phyloP scores from a whole-genome alignment of 2,797 vertebrate species.

The Borostomias antarcticus region DNA sequence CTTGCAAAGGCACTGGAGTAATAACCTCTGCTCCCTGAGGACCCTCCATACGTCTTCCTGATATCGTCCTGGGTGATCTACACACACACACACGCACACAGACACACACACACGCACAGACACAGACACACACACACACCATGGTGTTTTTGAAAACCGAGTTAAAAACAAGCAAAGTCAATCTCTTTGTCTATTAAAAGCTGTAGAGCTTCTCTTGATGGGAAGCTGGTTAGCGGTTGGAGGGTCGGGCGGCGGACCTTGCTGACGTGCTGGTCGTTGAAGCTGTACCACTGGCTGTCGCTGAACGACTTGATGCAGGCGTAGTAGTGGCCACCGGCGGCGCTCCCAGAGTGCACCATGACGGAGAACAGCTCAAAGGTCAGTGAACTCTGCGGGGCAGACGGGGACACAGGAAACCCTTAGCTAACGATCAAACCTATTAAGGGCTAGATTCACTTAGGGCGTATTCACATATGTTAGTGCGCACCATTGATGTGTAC shows the following conservation, averaged over 20 bases:
- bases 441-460: no score
- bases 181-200: neutral
- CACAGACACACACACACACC: conserved; percentile 19
- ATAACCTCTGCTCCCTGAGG: conserved; percentile 97
- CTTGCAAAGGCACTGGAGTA: conserved; percentile 99
- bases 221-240: no score
- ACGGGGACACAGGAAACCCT: no score
- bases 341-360: conserved; percentile 99
- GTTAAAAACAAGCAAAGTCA: neutral
- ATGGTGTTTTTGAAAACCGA: neutral
- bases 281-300: conserved; percentile 98
- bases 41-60: conserved; percentile 96
- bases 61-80: conserved; percentile 99
- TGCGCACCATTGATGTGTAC: no score
- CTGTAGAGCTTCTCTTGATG: neutral
- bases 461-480: no score
- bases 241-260: no score
- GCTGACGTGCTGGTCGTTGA: conserved; percentile 98
- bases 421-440: neutral
- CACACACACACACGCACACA: conserved; percentile 20
- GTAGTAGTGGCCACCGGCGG: conserved; percentile 98
- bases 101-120: conserved; percentile 21
- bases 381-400: conserved; percentile 85
- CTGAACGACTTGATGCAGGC: conserved; percentile 98
- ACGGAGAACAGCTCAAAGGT: conserved; percentile 98